Conservation (phyloP, 2,888 invertebrate genomes). For the Nipponacmea schrenckii region DNA sequence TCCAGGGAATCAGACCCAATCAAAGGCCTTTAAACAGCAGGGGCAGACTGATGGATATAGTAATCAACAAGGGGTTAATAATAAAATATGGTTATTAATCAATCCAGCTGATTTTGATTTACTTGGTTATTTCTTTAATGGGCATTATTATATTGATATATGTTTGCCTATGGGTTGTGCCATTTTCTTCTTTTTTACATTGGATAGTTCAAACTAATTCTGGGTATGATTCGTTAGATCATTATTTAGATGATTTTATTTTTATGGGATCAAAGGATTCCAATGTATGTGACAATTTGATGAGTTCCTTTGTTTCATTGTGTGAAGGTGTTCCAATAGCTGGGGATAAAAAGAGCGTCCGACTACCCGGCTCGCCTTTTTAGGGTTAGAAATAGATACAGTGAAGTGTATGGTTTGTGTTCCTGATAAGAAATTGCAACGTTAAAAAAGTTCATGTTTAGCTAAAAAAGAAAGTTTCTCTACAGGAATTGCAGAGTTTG, state of each 20-base stretch:
- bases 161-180: not conserved
- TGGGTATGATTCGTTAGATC: not conserved
- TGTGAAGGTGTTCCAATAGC: not conserved
- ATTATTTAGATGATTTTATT: slow-evolving; percentile 7
- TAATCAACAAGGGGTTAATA: too few species aligned
- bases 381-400: not conserved
- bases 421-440: not conserved
- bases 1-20: too few species aligned
- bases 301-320: not conserved
- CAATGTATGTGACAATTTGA: not conserved
- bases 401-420: not conserved
- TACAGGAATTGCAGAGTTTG: not conserved
- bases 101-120: not conserved
- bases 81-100: not conserved
- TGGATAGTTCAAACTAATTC: not conserved
- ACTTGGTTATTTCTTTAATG: not conserved
- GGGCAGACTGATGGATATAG: too few species aligned
- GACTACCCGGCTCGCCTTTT: not conserved
- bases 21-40: too few species aligned
- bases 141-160: not conserved
- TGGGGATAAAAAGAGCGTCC: not conserved
- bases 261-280: not conserved
- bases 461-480: not conserved
- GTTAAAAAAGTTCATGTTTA: not conserved
- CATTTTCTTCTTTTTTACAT: not conserved